Evolutionary conservation across 2,888 invertebrate genomes (phyloP), one percentile per base, ranked within the genome.

Genomic region (Leptopilina myrica): DNA sequence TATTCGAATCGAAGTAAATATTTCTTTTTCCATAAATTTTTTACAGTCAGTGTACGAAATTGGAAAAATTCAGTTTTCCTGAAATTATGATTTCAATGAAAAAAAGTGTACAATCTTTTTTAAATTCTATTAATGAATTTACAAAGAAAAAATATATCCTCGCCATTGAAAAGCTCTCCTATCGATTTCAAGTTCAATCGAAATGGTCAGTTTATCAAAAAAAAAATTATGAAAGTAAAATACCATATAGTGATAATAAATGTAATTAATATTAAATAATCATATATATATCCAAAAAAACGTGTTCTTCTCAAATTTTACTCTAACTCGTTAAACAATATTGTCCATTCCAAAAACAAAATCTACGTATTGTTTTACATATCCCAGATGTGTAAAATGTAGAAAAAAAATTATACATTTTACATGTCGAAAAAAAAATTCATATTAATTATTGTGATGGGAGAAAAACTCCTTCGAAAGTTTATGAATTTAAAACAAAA

Each of bases 161-260:
- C 64, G 64, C 75, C 64, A 75, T 33, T 20, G 62, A 65, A 78
- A 66, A 79, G 46, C 76, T 64, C 64, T 64, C 67, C 59, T 62
- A 46, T 79, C 76, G 73, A 79, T 79, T 78, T 76, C 75, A 59
- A 59, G n/a, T 40, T 56, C 76, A 56, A 65, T 69, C 75, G 62
- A 76, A 75, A 77, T 76, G 83, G 81, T 79, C 76, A 78, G 79
- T 81, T 81, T 78, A 78, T 8, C 76, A 46, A 76, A 53, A 78
- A 76, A 53, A 78, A 59, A 81, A 77, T 62, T 78, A 81, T 75
- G 69, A 73, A 73, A 73, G 69, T 73, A 73, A 73, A 77, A 82
- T 69, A 75, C 66, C 69, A 43, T 43, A 76, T 78, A 78, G 79
- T 79, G 66, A 83, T 79, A 77, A 76, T 78, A 26, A 73, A 56